Percentiles rank a stretch among this genome's conserved stretches.
These are phyloP conservation scores for Puntigrus tetrazona DNA, from an alignment of 2,113 vertebrate genomes.

Conservation along the genomic window DNA sequence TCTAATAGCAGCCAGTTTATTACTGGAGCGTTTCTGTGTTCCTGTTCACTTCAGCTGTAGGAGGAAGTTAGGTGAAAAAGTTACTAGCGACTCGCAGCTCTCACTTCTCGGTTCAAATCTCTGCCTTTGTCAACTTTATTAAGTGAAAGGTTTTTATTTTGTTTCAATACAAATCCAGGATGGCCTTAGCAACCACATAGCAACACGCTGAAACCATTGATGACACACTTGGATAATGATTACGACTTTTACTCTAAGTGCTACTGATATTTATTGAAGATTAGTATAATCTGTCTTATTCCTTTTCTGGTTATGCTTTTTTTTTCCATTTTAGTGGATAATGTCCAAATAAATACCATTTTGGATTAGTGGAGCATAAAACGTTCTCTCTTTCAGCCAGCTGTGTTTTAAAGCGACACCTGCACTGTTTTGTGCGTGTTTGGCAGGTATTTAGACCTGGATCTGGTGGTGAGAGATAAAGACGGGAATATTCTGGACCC, in stretches of 20 bases:
- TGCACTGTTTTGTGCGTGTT: background rate
- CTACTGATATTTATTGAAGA: no score
- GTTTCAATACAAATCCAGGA: no score
- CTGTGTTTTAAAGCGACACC: background rate
- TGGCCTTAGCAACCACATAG: background rate
- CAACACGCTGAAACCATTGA: background rate
- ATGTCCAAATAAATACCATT: background rate
- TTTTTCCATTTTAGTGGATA: background rate
- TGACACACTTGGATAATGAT: no score
- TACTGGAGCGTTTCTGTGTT: no score
- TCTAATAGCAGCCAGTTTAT: no score
- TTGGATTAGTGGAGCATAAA: no score
- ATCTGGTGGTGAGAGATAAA: conserved; percentile 93
- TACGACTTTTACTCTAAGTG: no score
- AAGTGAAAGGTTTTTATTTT: background rate
- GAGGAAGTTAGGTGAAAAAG: background rate
- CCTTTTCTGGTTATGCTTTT: no score
- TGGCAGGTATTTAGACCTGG: conserved; percentile 89
- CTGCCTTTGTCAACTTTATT: background rate
- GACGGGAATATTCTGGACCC: conserved; percentile 98
- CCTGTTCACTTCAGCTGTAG: background rate
- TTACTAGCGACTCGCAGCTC: background rate
- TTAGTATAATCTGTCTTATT: no score
- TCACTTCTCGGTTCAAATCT: background rate
- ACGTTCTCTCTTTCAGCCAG: background rate